Conservation (phyloP, 2,797 vertebrate genomes). For the Pangasius mekongensis region DNA sequence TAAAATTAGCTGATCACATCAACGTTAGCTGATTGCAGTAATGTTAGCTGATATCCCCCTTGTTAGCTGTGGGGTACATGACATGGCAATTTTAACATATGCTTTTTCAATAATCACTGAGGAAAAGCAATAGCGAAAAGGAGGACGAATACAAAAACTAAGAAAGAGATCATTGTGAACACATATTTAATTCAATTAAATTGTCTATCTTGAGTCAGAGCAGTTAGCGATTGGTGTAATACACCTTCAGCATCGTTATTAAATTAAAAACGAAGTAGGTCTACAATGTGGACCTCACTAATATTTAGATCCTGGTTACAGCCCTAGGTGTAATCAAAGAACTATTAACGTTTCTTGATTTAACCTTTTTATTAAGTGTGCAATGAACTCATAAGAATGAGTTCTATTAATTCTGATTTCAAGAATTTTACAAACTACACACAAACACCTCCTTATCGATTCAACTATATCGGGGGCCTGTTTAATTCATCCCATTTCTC, state of each 20-base stretch:
- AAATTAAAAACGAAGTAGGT: background rate
- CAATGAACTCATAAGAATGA: background rate
- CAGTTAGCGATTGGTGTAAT: background rate
- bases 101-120: background rate
- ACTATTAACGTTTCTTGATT: background rate
- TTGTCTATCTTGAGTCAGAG: background rate
- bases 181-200: background rate
- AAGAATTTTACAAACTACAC: constrained; percentile 21
- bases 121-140: background rate
- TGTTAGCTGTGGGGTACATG: background rate
- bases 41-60: background rate
- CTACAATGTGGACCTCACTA: background rate
- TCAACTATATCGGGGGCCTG: constrained; percentile 29
- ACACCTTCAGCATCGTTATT: background rate
- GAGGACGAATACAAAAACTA: background rate
- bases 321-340: background rate
- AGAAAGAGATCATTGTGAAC: background rate
- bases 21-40: background rate
- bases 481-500: constrained; percentile 54
- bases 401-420: constrained; percentile 41
- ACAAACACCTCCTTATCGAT: constrained; percentile 20
- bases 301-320: background rate
- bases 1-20: background rate
- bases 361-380: background rate
- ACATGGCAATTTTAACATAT: background rate